Percentiles rank a stretch among this genome's conserved stretches.
These are phyloP conservation scores for Chrysochloris asiatica DNA, from an alignment of 2,113 vertebrate species.

Conservation along the genomic window DNA sequence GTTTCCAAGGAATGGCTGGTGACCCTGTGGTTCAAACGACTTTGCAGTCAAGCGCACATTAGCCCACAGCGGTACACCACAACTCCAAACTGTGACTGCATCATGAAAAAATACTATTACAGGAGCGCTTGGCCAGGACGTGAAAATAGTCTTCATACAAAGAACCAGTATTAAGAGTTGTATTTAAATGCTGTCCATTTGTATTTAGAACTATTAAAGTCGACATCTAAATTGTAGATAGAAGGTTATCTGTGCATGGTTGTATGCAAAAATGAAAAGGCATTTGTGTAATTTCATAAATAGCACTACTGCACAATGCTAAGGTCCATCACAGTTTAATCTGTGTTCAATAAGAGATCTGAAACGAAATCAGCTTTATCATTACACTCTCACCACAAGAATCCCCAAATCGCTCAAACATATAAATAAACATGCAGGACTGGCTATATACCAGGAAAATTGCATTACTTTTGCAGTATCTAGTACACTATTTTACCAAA, in stretches of 20 bases:
- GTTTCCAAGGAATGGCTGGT: too few relatives aligned
- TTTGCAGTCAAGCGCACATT: too few relatives aligned
- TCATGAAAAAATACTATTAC: not conserved
- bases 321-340: not conserved
- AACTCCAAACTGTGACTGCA: not conserved
- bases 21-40: too few relatives aligned
- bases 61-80: too few relatives aligned
- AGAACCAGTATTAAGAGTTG: not conserved
- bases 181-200: not conserved
- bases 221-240: not conserved
- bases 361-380: slow-evolving; percentile 22
- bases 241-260: not conserved
- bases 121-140: not conserved
- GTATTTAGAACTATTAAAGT: slow-evolving; percentile 34
- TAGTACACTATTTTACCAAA: not conserved
- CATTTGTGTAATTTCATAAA: not conserved
- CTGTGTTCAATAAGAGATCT: not conserved
- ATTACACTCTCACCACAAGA: not conserved
- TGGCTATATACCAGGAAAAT: not conserved
- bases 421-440: slow-evolving; percentile 5
- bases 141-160: slow-evolving; percentile 1
- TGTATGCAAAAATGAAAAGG: not conserved
- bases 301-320: not conserved
- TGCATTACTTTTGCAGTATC: slow-evolving; percentile 14
- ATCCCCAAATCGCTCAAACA: not conserved